Evolutionary conservation across 2,113 vertebrate genomes (phyloP).

Genomic region (Trochalopteron elliotii): DNA sequence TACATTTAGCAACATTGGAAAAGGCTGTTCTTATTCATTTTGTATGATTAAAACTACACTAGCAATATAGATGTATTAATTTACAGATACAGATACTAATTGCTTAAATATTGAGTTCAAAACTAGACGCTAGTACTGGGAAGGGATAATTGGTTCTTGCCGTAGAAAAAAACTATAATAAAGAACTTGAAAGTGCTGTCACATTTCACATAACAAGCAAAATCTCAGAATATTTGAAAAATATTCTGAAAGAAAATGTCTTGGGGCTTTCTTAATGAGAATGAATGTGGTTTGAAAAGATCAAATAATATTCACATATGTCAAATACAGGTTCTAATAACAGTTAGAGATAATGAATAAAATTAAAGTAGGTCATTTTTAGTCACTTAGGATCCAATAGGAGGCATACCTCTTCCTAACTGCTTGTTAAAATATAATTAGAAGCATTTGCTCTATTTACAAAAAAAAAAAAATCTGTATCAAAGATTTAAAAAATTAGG

Average conservation of each 20-base stretch:
- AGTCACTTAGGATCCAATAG: slow-evolving; percentile 75
- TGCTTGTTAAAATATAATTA: slow-evolving; percentile 77
- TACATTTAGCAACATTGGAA: slow-evolving; percentile 60
- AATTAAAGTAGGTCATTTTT: slow-evolving; percentile 82
- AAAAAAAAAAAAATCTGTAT: slow-evolving; percentile 36
- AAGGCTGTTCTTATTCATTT: slow-evolving; percentile 72
- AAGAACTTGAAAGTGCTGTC: slow-evolving; percentile 86
- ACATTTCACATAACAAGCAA: slow-evolving; percentile 81
- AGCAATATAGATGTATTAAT: slow-evolving; percentile 81
- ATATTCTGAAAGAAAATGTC: slow-evolving; percentile 82
- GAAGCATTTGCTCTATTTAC: slow-evolving; percentile 69
- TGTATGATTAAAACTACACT: slow-evolving; percentile 77
- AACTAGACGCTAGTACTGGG: slow-evolving; percentile 70
- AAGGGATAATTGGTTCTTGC: slow-evolving; percentile 84
- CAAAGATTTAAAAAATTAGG: slow-evolving; percentile 55
- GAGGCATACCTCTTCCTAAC: slow-evolving; percentile 61
- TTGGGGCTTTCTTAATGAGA: slow-evolving; percentile 81
- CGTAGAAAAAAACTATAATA: slow-evolving; percentile 77
- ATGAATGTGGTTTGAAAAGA: slow-evolving; percentile 83
- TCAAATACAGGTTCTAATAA: slow-evolving; percentile 82
- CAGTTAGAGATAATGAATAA: slow-evolving; percentile 80
- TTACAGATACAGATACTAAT: slow-evolving; percentile 80
- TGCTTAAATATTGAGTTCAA: slow-evolving; percentile 81
- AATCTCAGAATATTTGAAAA: slow-evolving; percentile 82
- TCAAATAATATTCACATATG: slow-evolving; percentile 82